phyloP scores from a whole-genome alignment of 2,797 vertebrate species.

The Parauchenoglanis ngamensis region DNA sequence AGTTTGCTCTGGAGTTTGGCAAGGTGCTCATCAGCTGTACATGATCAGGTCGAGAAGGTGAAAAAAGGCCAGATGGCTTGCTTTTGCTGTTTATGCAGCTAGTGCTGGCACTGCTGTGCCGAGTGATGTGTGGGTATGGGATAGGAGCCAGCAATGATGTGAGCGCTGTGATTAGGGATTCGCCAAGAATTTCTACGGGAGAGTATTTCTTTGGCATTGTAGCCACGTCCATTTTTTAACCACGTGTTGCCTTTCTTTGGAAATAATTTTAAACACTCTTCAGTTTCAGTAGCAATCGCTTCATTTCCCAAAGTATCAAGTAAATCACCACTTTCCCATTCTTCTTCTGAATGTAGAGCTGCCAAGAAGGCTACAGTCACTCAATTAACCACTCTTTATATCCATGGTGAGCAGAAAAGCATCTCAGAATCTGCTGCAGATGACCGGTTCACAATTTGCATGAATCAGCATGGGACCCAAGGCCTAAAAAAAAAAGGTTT shows the following conservation, averaged over 20 bases:
- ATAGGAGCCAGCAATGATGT: not conserved
- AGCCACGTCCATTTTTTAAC: not conserved
- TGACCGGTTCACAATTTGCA: not conserved
- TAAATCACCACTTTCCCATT: not conserved
- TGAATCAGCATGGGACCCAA: not conserved
- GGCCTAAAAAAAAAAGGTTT: too few species aligned
- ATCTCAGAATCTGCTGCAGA: not conserved
- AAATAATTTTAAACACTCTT: not conserved
- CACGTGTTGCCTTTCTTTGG: not conserved
- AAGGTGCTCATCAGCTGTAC: not conserved
- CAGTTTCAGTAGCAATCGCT: not conserved
- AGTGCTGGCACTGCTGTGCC: not conserved
- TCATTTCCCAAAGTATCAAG: not conserved
- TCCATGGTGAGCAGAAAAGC: not conserved
- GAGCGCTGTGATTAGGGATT: not conserved
- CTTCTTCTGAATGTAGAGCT: not conserved
- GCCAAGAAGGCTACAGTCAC: too few species aligned
- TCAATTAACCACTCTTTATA: not conserved
- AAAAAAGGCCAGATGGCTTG: constrained; percentile 13
- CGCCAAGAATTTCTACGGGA: not conserved
- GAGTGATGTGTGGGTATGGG: not conserved
- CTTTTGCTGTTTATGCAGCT: constrained; percentile 18
- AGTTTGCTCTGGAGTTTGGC: not conserved
- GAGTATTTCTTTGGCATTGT: not conserved
- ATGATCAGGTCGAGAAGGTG: constrained; percentile 1